Evolutionary conservation across 1,140 invertebrate species (phyloP).

Genomic region (Pseudomyrmex sp.): DNA sequence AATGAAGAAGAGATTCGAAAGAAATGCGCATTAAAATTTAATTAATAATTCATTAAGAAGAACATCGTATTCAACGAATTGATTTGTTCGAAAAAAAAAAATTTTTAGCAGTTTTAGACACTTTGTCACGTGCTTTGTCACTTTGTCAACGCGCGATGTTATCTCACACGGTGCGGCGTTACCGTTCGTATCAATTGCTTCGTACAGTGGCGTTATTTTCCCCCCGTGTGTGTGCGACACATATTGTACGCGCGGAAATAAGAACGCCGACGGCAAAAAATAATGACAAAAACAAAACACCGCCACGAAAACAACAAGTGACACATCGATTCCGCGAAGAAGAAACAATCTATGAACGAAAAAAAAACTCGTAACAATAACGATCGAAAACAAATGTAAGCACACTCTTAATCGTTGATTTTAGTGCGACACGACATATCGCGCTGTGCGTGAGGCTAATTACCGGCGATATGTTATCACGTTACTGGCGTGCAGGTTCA

Average conservation of each 20-base stretch:
- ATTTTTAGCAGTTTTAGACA: no score
- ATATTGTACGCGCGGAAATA: background rate
- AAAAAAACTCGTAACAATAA: background rate
- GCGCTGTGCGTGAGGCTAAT: slow-evolving; percentile 48
- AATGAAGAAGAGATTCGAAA: no score
- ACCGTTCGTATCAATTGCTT: background rate
- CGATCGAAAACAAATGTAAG: background rate
- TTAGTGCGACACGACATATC: background rate
- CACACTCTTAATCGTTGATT: background rate
- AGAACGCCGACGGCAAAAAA: background rate
- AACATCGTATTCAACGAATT: no score
- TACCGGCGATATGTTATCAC: background rate
- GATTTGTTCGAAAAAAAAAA: no score
- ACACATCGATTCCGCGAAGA: no score
- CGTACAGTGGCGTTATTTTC: background rate
- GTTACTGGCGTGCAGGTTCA: slow-evolving; percentile 21
- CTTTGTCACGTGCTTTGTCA: no score
- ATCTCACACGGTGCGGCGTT: background rate
- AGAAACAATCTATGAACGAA: background rate
- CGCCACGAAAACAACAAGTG: background rate
- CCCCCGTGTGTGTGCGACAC: background rate
- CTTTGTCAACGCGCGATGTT: slow-evolving; percentile 3
- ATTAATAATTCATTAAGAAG: no score
- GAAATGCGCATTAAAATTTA: no score
- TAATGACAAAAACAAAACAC: background rate